phyloP scores from a whole-genome alignment of 92 coral and sea anemone genomes.

The Porites lobata region DNA sequence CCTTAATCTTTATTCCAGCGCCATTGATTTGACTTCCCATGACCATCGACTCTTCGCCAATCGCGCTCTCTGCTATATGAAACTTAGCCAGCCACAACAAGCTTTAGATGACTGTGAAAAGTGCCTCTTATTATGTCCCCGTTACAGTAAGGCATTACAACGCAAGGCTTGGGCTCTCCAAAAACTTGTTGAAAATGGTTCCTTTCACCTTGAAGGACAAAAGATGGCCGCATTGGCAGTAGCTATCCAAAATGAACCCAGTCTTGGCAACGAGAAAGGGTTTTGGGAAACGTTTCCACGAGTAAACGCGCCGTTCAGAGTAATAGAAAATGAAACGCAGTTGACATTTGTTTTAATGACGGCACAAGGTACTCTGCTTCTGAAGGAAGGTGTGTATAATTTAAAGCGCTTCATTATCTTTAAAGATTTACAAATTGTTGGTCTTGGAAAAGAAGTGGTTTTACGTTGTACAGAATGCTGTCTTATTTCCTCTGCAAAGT shows the following conservation, averaged over 20 bases:
- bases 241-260: slow-evolving; percentile 61
- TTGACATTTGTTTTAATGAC: slow-evolving; percentile 27
- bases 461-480: slow-evolving; percentile 19
- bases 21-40: slow-evolving; percentile 34
- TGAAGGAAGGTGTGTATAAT: slow-evolving; percentile 65
- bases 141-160: slow-evolving; percentile 70
- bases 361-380: slow-evolving; percentile 48
- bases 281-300: slow-evolving; percentile 65
- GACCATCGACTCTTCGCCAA: slow-evolving; percentile 67
- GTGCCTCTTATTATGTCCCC: slow-evolving; percentile 60
- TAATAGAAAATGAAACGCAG: slow-evolving; percentile 49
- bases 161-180: slow-evolving; percentile 89
- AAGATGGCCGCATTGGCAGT: slow-evolving; percentile 67
- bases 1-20: slow-evolving; percentile 54
- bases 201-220: slow-evolving; percentile 24
- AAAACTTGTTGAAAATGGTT: slow-evolving; percentile 52
- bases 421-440: slow-evolving; percentile 56
- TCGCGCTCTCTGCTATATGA: slow-evolving; percentile 78
- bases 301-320: not conserved
- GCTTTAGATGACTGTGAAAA: slow-evolving; percentile 80
- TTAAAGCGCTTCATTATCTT: slow-evolving; percentile 8
- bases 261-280: not conserved
- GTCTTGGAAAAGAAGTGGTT: slow-evolving; percentile 40
- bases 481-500: not conserved
- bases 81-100: slow-evolving; percentile 55